A percentile compares a stretch with the other conserved stretches of the same genome.
Evolutionary conservation across 2,888 invertebrate species (phyloP).

Genomic region (Macaria notata): DNA sequence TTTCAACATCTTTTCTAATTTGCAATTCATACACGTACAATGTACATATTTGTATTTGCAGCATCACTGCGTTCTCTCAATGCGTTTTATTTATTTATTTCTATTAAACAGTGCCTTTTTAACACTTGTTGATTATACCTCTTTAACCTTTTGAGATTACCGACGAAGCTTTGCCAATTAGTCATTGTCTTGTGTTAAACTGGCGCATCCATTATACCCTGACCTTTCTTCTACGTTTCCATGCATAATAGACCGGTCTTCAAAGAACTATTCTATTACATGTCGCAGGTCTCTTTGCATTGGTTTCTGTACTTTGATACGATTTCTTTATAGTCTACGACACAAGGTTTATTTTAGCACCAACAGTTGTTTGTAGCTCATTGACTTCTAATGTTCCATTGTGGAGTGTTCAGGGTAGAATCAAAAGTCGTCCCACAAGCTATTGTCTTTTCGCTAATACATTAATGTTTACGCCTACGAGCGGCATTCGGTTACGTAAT

Average conservation of each 20-base stretch:
- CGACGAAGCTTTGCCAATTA: conserved; percentile 45
- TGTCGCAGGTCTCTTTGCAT: conserved; percentile 31
- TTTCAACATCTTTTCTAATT: too few relatives aligned
- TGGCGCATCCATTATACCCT: conserved; percentile 38
- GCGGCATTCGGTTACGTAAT: conserved; percentile 47
- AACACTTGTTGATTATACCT: conserved; percentile 29
- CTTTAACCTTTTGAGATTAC: conserved; percentile 37
- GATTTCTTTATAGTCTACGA: conserved; percentile 37
- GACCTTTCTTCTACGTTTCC: conserved; percentile 41
- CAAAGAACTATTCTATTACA: conserved; percentile 40
- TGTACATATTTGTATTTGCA: too few relatives aligned
- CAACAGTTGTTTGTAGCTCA: conserved; percentile 31
- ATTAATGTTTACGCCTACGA: conserved; percentile 49
- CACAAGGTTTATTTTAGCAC: conserved; percentile 40
- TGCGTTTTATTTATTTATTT: too few relatives aligned
- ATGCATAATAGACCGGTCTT: conserved; percentile 32
- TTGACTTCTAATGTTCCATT: conserved; percentile 47
- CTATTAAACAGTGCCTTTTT: conserved; percentile 26
- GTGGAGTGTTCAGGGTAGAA: conserved; percentile 45
- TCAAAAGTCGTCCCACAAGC: conserved; percentile 58
- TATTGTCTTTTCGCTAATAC: conserved; percentile 53
- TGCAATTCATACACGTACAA: too few relatives aligned
- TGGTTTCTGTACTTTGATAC: conserved; percentile 31
- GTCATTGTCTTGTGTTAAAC: conserved; percentile 49
- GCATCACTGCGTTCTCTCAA: too few relatives aligned